A percentile compares a stretch with the other conserved stretches of the same genome.
Conservation (phyloP, 2,113 vertebrate genomes). For the Mastomys coucha region DNA sequence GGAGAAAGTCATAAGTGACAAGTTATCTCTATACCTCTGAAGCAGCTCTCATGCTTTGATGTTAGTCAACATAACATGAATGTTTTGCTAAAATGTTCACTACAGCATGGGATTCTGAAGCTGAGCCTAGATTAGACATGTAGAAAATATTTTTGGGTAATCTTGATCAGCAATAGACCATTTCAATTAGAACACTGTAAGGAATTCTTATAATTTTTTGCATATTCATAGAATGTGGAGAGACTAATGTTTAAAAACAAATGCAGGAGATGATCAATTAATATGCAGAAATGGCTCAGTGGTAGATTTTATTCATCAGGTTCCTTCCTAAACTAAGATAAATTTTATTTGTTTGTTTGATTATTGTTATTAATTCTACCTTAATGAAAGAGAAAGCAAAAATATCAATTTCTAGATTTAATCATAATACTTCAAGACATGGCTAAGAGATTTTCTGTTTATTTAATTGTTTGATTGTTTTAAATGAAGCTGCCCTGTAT, state of each 20-base stretch:
- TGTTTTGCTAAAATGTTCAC: not conserved
- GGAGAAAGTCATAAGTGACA: not conserved
- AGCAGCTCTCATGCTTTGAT: not conserved
- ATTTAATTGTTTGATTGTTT: not conserved
- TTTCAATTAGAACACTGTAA: not conserved
- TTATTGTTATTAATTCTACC: not conserved
- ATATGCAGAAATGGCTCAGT: not conserved
- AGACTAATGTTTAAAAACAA: constrained; percentile 6
- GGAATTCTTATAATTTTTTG: not conserved
- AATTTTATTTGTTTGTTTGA: no score
- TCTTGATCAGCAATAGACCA: not conserved
- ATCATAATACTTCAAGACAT: constrained; percentile 3
- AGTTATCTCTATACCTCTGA: not conserved
- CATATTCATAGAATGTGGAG: not conserved
- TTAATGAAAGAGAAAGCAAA: not conserved
- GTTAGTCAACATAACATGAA: not conserved
- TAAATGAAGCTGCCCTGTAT: not conserved
- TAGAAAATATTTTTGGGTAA: not conserved
- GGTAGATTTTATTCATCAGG: not conserved
- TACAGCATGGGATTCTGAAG: not conserved
- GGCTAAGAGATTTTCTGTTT: not conserved
- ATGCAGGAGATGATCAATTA: not conserved
- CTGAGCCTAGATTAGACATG: not conserved
- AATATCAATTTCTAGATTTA: constrained; percentile 67
- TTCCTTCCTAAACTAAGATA: constrained; percentile 10